Evolutionary conservation across 1,140 invertebrate genomes (phyloP).

Genomic region (Calliphora vicina): DNA sequence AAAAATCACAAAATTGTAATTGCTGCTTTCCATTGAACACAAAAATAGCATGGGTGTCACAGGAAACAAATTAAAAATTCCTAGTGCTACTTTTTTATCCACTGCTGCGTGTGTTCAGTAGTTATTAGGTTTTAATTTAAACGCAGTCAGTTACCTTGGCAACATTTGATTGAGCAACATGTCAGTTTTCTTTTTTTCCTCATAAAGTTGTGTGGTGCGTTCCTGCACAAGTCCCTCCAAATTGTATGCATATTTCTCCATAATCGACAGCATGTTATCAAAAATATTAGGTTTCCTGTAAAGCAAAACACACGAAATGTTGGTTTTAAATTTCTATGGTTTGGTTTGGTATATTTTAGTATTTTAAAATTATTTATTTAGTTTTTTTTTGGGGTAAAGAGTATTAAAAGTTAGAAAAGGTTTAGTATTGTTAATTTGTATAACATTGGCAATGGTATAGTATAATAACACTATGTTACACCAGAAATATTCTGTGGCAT

Average conservation of each 20-base stretch:
- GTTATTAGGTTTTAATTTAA: background rate
- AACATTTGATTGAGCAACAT: constrained; percentile 90
- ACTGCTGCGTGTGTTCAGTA: background rate
- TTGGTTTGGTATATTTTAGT: too few relatives aligned
- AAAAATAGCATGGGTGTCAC: too few relatives aligned
- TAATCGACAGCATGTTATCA: constrained; percentile 94
- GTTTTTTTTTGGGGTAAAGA: too few relatives aligned
- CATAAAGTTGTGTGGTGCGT: constrained; percentile 86
- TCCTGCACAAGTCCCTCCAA: constrained; percentile 89
- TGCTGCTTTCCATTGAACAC: background rate
- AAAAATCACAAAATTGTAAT: background rate
- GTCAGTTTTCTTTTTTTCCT: constrained; percentile 94
- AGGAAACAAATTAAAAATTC: too few relatives aligned
- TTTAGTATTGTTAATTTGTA: background rate
- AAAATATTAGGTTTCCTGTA: constrained; percentile 88
- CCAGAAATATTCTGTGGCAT: too few relatives aligned
- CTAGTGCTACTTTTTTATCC: too few relatives aligned
- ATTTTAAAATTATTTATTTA: too few relatives aligned
- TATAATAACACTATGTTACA: too few relatives aligned
- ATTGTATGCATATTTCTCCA: constrained; percentile 95
- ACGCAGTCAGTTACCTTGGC: constrained; percentile 74
- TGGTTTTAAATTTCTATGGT: background rate
- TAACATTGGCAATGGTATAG: too few relatives aligned
- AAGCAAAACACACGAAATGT: background rate
- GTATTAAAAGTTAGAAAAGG: background rate